phyloP scores from a whole-genome alignment of 2,797 vertebrate genomes.

The Karalla daura region DNA sequence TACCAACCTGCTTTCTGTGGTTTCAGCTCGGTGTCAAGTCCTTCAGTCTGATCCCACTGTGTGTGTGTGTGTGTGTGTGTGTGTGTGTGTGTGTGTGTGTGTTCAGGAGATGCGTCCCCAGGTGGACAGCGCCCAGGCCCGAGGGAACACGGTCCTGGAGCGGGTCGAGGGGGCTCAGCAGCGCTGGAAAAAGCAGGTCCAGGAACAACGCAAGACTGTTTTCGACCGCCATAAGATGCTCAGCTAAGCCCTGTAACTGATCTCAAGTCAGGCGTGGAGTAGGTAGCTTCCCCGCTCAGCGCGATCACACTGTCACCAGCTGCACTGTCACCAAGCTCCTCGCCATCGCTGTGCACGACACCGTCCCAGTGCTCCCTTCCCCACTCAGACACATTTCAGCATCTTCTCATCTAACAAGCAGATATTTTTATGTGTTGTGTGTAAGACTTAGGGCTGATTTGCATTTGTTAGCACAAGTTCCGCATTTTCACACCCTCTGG shows the following conservation, averaged over 20 bases:
- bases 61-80: conserved; percentile 21
- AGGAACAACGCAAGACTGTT: conserved; percentile 95
- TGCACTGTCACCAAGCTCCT: conserved; percentile 25
- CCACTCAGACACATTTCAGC: conserved; percentile 18
- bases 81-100: conserved; percentile 16
- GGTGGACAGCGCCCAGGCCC: conserved; percentile 57
- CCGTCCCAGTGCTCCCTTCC: conserved; percentile 1
- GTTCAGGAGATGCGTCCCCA: conserved; percentile 86
- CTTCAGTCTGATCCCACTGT: not conserved
- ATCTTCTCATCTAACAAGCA: conserved; percentile 12
- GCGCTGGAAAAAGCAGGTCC: conserved; percentile 97
- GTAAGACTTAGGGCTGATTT: not conserved
- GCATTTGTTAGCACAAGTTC: conserved; percentile 11
- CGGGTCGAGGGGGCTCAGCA: conserved; percentile 95
- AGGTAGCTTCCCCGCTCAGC: conserved; percentile 15
- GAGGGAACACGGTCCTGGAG: conserved; percentile 92
- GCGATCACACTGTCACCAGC: conserved; percentile 50
- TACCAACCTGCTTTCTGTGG: fast-evolving
- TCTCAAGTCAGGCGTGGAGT: conserved; percentile 26
- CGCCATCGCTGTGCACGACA: conserved; percentile 19
- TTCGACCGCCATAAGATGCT: conserved; percentile 98
- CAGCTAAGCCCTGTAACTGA: conserved; percentile 81
- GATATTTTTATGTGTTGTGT: conserved; percentile 4
- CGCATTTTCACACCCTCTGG: conserved; percentile 9
- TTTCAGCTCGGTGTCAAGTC: not conserved